Conservation (phyloP, 2,888 invertebrate species). For the Dyspetes luteomarginatus region DNA sequence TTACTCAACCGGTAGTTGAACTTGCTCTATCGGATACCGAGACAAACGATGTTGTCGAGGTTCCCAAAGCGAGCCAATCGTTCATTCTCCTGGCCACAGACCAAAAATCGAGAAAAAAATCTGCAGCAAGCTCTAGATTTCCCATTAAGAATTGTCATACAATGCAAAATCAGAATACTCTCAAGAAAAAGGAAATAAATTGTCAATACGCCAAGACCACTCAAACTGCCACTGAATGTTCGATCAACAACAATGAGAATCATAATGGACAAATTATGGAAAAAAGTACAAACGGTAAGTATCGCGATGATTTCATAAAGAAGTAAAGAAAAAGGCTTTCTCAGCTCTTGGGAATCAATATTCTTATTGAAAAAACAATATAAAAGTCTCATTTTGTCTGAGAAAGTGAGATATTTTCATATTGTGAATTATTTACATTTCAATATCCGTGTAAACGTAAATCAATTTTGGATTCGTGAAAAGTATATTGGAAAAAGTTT, state of each 20-base stretch:
- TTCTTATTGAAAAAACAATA: background rate
- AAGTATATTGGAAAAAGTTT: background rate
- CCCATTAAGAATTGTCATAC: background rate
- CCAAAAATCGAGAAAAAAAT: background rate
- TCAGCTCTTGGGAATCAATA: background rate
- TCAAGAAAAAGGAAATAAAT: background rate
- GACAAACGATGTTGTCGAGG: constrained; percentile 16
- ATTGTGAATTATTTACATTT: background rate
- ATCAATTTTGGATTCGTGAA: no score
- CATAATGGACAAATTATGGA: constrained; percentile 50
- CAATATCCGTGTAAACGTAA: no score
- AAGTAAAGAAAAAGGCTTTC: background rate
- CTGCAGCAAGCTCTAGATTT: background rate
- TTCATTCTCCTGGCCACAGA: no score
- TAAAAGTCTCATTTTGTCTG: background rate
- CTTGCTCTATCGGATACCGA: constrained; percentile 36
- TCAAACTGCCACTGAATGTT: background rate
- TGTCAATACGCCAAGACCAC: background rate
- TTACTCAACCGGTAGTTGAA: background rate
- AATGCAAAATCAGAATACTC: background rate
- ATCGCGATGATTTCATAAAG: background rate
- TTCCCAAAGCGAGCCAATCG: background rate
- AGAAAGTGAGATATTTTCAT: background rate
- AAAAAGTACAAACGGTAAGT: constrained; percentile 20
- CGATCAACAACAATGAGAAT: constrained; percentile 51